Base-by-base conservation (phyloP, 2,888 invertebrate genomes). In the Bursaphelenchus okinawaensis region DNA sequence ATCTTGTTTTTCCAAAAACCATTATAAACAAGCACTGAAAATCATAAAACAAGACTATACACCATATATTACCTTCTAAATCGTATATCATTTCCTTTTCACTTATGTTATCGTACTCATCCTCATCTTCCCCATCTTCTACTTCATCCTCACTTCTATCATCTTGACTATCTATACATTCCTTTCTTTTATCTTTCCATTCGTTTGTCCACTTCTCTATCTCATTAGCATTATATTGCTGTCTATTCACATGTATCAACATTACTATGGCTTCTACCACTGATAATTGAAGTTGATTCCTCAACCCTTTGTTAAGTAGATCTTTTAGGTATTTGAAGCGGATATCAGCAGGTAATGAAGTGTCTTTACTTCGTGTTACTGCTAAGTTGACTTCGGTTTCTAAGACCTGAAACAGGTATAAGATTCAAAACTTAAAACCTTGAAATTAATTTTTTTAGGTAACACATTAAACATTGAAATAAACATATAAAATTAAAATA, bases 371-470 rank as follows among this genome's bases (percentile, higher is more conserved):
- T 40, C 6, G 12, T 40, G 40, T 40, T 54, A 67, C 60, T n/a
- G 67, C 66, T 22, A 67, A 60, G 23, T 57, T 54, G n/a, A 66
- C 58, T 26, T 67, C 66, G n/a, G 67, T 67, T 23, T 61, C 67
- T 1, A 66, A 19, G 26, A 67, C 24, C 67, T 67, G 28, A 23
- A 64, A 8, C 20, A n/a, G 3, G 12, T n/a, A n/a, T n/a, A n/a
- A n/a, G n/a, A n/a, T n/a, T n/a, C n/a, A n/a, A n/a, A n/a, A n/a
- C n/a, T n/a, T n/a, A n/a, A n/a, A n/a, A n/a, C n/a, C n/a, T n/a
- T n/a, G n/a, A n/a, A n/a, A n/a, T n/a, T n/a, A n/a, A n/a, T n/a
- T n/a, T n/a, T n/a, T n/a, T n/a, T n/a, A n/a, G n/a, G n/a, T n/a
- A n/a, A n/a, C n/a, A n/a, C n/a, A n/a, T n/a, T n/a, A n/a, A n/a